Conservation (phyloP, 2,888 invertebrate genomes). For the Athrips mouffetella region DNA sequence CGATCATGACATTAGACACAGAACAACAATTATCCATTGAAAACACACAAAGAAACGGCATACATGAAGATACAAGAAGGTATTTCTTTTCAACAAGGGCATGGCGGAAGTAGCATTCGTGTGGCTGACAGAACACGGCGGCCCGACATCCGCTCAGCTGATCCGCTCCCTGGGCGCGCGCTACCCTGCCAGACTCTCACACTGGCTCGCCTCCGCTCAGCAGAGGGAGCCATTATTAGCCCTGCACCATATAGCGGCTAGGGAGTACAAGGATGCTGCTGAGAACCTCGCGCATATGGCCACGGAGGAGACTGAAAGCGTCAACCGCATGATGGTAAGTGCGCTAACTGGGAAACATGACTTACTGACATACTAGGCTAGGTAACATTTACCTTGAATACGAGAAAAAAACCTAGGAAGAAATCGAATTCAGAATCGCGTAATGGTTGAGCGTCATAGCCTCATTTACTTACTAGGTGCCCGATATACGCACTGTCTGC, state of each 20-base stretch:
- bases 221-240: conserved; percentile 46
- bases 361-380: too few species aligned
- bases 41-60: too few species aligned
- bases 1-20: too few species aligned
- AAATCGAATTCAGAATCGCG: too few species aligned
- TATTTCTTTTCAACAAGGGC: background rate
- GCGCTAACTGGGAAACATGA: background rate
- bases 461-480: too few species aligned
- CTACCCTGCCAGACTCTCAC: conserved; percentile 19
- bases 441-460: too few species aligned
- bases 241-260: conserved; percentile 31
- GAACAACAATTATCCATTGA: too few species aligned
- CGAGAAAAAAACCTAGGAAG: too few species aligned
- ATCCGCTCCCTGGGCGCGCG: conserved; percentile 25
- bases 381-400: too few species aligned
- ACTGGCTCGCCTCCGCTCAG: conserved; percentile 27
- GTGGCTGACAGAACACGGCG: conserved; percentile 35
- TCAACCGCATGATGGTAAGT: conserved; percentile 81
- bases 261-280: conserved; percentile 31
- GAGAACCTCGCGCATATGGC: conserved; percentile 68
- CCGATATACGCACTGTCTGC: too few species aligned
- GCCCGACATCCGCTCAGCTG: conserved; percentile 24
- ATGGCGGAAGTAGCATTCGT: conserved; percentile 42
- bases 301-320: conserved; percentile 79
- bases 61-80: background rate